These are phyloP conservation scores for Oncorhynchus kisutch DNA, from an alignment of 2,113 vertebrate genomes.

Conservation along the genomic window DNA sequence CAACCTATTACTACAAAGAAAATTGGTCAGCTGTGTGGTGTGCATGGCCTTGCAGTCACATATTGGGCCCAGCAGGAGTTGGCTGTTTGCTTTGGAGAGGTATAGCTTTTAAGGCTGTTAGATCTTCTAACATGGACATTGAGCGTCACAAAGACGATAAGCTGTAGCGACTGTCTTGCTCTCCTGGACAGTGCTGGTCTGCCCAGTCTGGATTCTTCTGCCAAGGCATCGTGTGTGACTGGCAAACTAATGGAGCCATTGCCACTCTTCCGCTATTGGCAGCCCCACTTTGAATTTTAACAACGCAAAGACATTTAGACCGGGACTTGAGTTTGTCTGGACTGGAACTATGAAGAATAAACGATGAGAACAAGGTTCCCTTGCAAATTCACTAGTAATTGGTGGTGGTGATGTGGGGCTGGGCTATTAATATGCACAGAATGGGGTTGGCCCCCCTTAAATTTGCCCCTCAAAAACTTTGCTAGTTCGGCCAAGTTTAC, in stretches of 20 bases:
- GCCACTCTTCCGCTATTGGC: conserved; percentile 54
- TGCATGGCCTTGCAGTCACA: background rate
- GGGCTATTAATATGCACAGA: background rate
- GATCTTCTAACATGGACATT: conserved; percentile 81
- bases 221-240: conserved; percentile 66
- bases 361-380: conserved; percentile 9
- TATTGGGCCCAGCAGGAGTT: background rate
- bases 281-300: conserved; percentile 76
- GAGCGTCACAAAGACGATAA: conserved; percentile 79
- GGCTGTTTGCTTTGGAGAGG: no score
- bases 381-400: conserved; percentile 65
- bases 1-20: no score
- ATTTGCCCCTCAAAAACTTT: background rate
- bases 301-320: conserved; percentile 67
- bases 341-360: conserved; percentile 24
- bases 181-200: conserved; percentile 70
- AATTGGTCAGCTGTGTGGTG: background rate
- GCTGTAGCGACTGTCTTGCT: conserved; percentile 65
- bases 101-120: conserved; percentile 72
- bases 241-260: conserved; percentile 76
- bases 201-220: conserved; percentile 47
- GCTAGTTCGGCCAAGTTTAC: background rate
- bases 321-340: conserved; percentile 68
- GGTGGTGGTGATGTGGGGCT: conserved; percentile 58
- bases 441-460: background rate